These are phyloP conservation scores for Copidosoma aretas DNA, from an alignment of 2,888 invertebrate genomes.

Conservation along the genomic window DNA sequence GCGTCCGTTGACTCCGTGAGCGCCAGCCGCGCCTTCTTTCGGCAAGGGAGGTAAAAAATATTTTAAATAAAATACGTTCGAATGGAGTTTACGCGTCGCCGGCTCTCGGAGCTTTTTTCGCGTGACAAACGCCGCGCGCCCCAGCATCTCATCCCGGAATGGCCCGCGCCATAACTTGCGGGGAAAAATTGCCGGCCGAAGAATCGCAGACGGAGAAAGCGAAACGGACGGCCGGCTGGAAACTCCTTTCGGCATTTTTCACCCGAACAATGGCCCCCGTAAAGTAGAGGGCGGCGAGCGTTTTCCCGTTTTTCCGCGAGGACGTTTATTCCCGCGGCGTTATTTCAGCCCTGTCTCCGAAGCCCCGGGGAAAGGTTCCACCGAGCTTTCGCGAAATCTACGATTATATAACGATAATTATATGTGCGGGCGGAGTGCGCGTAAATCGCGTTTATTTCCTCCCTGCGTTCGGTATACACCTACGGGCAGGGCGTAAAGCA, in stretches of 20 bases:
- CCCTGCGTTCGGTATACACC: conserved; percentile 45
- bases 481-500: conserved; percentile 38
- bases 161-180: not conserved
- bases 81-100: conserved; percentile 1
- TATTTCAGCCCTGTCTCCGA: conserved; percentile 54
- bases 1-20: conserved; percentile 59
- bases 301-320: conserved; percentile 38
- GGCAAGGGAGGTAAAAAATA: too few relatives aligned
- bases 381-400: conserved; percentile 57
- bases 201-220: not conserved
- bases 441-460: conserved; percentile 57
- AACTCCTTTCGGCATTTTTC: conserved; percentile 27
- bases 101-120: not conserved
- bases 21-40: conserved; percentile 51
- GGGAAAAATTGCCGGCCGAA: not conserved
- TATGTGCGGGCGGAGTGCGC: conserved; percentile 53
- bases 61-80: too few relatives aligned
- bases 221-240: conserved; percentile 19
- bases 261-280: conserved; percentile 31
- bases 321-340: conserved; percentile 22
- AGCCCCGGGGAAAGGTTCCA: conserved; percentile 55
- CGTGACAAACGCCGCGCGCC: not conserved
- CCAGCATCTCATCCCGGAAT: not conserved
- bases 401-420: conserved; percentile 61
- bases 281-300: conserved; percentile 35